Conservation (phyloP, 2,888 invertebrate genomes). For the Sarcophaga subvicina region DNA sequence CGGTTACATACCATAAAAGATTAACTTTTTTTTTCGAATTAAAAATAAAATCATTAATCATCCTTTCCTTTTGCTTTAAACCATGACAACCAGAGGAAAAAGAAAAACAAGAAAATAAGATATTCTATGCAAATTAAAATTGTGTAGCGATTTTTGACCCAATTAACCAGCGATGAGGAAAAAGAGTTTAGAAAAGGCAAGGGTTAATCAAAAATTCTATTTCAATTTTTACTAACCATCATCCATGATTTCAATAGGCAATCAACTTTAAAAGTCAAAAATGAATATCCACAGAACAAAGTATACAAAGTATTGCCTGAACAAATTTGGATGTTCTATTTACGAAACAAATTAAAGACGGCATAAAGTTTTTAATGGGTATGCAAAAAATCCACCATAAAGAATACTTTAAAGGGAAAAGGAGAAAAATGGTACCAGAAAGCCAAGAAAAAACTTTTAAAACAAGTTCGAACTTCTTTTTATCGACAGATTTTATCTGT, state of each 20-base stretch:
- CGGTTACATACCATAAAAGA: too few species aligned
- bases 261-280: neutral
- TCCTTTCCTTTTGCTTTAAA: too few species aligned
- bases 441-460: neutral
- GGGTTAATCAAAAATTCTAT: constrained; percentile 48
- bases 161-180: constrained; percentile 29
- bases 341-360: neutral
- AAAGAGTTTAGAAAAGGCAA: neutral
- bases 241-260: neutral
- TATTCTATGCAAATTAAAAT: neutral
- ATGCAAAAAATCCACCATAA: too few species aligned
- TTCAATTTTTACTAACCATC: neutral
- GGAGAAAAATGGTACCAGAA: neutral
- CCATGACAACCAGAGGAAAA: neutral
- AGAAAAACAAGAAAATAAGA: neutral
- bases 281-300: neutral
- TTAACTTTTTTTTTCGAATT: too few species aligned
- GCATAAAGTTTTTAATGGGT: constrained; percentile 3
- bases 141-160: constrained; percentile 2
- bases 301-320: constrained; percentile 12
- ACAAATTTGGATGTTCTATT: constrained; percentile 16
- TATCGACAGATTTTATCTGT: too few species aligned
- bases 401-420: too few species aligned
- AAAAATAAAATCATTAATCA: too few species aligned
- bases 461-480: too few species aligned